These are phyloP conservation scores for Synanthedon vespiformis DNA, from an alignment of 2,888 invertebrate species.

Conservation along the genomic window DNA sequence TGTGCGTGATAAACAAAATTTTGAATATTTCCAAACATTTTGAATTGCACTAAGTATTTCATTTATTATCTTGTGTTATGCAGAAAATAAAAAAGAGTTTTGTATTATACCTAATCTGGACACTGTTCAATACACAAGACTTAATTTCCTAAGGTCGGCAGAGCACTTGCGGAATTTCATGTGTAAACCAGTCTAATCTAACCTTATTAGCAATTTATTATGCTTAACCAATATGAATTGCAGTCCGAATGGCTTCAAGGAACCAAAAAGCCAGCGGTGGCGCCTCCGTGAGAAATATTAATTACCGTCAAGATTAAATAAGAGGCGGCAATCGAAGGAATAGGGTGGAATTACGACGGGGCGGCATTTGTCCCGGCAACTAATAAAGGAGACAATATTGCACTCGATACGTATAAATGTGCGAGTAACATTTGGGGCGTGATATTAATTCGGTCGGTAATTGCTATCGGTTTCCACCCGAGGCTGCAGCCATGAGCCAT, in stretches of 20 bases:
- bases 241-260: slow-evolving; percentile 16
- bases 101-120: no score
- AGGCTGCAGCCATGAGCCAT: slow-evolving; percentile 66
- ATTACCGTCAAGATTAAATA: slow-evolving; percentile 62
- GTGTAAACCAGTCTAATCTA: neutral
- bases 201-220: neutral
- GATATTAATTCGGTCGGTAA: slow-evolving; percentile 70
- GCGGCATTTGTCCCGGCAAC: slow-evolving; percentile 63
- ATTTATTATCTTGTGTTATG: no score
- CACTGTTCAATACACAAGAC: no score
- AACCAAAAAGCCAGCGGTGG: slow-evolving; percentile 11
- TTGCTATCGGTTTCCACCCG: slow-evolving; percentile 66
- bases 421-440: slow-evolving; percentile 65
- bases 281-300: slow-evolving; percentile 45
- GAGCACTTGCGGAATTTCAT: no score
- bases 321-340: slow-evolving; percentile 54
- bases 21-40: no score
- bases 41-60: no score
- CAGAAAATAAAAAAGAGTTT: no score
- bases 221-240: slow-evolving; percentile 7
- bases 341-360: slow-evolving; percentile 52
- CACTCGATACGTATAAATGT: slow-evolving; percentile 69
- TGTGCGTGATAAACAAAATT: no score
- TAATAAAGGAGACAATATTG: slow-evolving; percentile 72
- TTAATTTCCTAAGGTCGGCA: no score